Conservation (phyloP, 2,888 invertebrate genomes). For the Cylloceria caligata region DNA sequence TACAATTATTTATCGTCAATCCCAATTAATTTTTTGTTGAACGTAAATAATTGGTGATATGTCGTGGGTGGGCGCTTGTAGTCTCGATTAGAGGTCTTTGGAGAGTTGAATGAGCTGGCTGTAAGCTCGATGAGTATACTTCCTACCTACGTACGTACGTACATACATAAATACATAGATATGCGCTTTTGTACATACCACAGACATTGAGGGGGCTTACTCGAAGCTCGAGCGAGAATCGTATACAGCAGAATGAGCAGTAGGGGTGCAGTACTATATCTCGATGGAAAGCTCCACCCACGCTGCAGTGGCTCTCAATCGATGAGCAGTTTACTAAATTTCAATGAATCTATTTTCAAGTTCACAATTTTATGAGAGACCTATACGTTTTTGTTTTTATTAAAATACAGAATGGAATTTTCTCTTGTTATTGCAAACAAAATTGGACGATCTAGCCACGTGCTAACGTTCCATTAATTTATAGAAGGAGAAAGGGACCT, state of each 20-base stretch:
- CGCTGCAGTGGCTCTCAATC: conserved; percentile 58
- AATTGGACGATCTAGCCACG: not conserved
- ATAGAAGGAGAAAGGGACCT: not conserved
- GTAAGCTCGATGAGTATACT: not conserved
- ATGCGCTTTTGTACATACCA: not conserved
- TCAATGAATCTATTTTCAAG: conserved; percentile 1
- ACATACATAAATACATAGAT: too few relatives aligned
- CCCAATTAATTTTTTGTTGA: conserved; percentile 7
- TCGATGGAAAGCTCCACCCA: conserved; percentile 61
- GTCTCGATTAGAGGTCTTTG: conserved; percentile 10
- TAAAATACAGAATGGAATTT: not conserved
- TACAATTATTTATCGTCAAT: conserved; percentile 78
- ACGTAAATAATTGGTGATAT: conserved; percentile 48
- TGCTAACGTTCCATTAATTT: too few relatives aligned
- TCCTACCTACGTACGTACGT: not conserved
- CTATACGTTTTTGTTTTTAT: not conserved
- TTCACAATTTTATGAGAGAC: not conserved
- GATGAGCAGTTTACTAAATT: not conserved
- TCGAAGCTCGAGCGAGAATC: not conserved
- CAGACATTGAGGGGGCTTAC: not conserved
- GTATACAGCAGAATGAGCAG: conserved; percentile 1
- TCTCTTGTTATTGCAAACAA: not conserved
- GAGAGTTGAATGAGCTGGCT: conserved; percentile 39
- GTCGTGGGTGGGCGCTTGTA: not conserved
- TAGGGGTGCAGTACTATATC: conserved; percentile 37